These are phyloP conservation scores for Cosmia pyralina DNA, from an alignment of 2,888 invertebrate genomes.

Conservation along the genomic window DNA sequence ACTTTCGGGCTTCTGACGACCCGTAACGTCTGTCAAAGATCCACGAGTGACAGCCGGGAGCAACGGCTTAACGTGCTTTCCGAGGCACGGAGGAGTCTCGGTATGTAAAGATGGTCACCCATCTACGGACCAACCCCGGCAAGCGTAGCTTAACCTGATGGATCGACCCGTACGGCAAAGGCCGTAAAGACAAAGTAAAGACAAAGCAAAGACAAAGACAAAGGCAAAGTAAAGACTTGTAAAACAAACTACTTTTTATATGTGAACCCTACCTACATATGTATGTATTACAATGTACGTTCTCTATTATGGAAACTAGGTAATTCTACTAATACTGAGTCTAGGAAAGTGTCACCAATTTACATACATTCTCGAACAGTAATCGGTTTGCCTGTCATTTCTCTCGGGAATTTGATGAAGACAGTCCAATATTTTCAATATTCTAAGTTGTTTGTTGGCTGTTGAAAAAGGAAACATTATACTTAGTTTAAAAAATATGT, in stretches of 20 bases:
- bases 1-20: no score
- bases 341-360: neutral
- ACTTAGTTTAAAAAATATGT: neutral
- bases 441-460: slow-evolving; percentile 8
- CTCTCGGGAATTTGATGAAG: neutral
- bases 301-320: neutral
- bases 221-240: no score
- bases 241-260: neutral
- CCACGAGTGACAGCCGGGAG: no score
- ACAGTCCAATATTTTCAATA: neutral
- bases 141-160: no score
- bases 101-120: no score
- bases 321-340: neutral
- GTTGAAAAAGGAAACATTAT: slow-evolving; percentile 21
- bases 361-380: neutral
- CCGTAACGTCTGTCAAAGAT: no score
- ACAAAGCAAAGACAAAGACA: no score
- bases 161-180: no score
- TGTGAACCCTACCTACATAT: neutral
- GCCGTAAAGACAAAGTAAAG: no score
- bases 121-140: no score
- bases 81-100: no score
- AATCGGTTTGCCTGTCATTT: slow-evolving; percentile 20
- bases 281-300: neutral
- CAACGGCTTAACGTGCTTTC: no score